Conservation (phyloP, 2,888 invertebrate genomes). For the Drosophila nr. medialis region DNA sequence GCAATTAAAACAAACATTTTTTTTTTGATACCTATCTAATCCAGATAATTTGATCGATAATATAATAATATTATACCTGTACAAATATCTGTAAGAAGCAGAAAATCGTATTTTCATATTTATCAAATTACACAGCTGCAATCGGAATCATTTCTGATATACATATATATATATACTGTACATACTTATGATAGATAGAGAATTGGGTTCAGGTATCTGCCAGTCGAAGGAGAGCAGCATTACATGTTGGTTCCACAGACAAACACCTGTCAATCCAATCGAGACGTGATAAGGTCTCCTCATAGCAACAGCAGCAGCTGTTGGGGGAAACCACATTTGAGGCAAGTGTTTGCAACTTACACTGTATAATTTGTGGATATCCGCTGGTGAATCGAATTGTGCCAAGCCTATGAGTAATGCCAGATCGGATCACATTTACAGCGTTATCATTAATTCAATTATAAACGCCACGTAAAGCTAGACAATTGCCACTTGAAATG, state of each 20-base stretch:
- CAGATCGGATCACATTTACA: slow-evolving; percentile 3
- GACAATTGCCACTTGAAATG: slow-evolving; percentile 11
- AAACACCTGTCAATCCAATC: not conserved
- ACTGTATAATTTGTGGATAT: not conserved
- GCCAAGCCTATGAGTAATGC: slow-evolving; percentile 16
- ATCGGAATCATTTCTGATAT: not conserved
- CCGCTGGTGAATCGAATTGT: slow-evolving; percentile 18
- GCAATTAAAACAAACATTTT: too few relatives aligned
- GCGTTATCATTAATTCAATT: not conserved
- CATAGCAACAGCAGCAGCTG: slow-evolving; percentile 22
- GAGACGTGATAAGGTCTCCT: slow-evolving; percentile 11
- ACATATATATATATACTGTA: not conserved
- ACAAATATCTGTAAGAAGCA: not conserved
- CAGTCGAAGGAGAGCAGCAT: not conserved
- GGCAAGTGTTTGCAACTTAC: not conserved
- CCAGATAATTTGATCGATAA: not conserved
- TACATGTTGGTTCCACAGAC: not conserved
- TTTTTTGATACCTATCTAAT: not conserved
- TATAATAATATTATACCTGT: not conserved
- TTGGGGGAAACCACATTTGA: slow-evolving; percentile 3
- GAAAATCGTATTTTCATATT: not conserved
- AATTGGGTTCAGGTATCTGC: not conserved
- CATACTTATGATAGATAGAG: not conserved
- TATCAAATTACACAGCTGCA: not conserved
- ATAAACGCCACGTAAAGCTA: slow-evolving; percentile 2